A percentile compares a stretch with the other conserved stretches of the same genome.
Evolutionary conservation across 2,888 invertebrate genomes (phyloP).

Genomic region (Sinhomidia bicolor): DNA sequence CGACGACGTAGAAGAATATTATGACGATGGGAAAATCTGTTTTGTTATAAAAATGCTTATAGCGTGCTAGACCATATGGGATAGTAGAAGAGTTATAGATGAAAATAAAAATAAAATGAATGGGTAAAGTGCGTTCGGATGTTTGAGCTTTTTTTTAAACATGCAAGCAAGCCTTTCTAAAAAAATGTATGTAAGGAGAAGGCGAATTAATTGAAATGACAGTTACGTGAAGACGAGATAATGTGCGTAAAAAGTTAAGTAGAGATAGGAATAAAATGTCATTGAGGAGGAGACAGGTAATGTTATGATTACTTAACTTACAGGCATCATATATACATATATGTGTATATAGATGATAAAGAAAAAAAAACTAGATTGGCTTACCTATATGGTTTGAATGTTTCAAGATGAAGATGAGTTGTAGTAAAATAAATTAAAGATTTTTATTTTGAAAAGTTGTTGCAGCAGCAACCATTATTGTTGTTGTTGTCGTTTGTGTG

Average conservation of each 20-base stretch:
- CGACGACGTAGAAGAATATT: background rate
- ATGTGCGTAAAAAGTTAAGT: conserved; percentile 25
- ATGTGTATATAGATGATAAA: too few species aligned
- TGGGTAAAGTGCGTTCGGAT: conserved; percentile 40
- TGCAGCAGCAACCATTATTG: conserved; percentile 5
- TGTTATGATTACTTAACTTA: conserved; percentile 48
- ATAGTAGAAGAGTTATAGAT: background rate
- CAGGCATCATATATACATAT: too few species aligned
- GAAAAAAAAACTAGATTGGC: conserved; percentile 31
- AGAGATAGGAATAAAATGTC: conserved; percentile 19
- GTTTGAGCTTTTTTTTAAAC: background rate
- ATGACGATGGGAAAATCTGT: conserved; percentile 43
- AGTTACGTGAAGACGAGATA: conserved; percentile 45
- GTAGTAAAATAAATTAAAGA: conserved; percentile 1
- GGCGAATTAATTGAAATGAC: conserved; percentile 51
- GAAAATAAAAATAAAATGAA: background rate
- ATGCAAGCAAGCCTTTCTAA: conserved; percentile 22
- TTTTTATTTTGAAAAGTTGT: conserved; percentile 49
- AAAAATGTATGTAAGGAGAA: too few species aligned
- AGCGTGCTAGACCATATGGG: too few species aligned
- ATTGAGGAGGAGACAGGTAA: conserved; percentile 43
- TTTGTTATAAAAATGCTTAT: background rate
- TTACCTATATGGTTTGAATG: background rate
- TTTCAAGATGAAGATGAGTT: background rate
- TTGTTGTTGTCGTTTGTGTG: conserved; percentile 23